Evolutionary conservation across 1,140 invertebrate species (phyloP).

Genomic region (Penaeus chinensis): DNA sequence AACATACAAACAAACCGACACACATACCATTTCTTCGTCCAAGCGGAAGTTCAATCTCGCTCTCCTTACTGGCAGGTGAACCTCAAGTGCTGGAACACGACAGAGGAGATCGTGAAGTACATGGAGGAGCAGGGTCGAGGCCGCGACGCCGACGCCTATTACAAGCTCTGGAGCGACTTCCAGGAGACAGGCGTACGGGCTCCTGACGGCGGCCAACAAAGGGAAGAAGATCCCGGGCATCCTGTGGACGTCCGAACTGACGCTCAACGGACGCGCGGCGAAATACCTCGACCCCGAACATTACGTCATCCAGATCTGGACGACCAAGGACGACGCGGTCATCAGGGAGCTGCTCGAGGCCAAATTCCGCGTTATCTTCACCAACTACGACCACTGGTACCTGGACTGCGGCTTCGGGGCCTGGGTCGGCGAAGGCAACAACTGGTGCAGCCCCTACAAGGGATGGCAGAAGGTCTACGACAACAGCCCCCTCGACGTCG

Average conservation of each 20-base stretch:
- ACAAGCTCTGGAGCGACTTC: conserved; percentile 53
- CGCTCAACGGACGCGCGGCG: conserved; percentile 76
- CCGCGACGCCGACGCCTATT: conserved; percentile 13
- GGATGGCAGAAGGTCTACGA: conserved; percentile 85
- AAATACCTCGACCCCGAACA: conserved; percentile 76
- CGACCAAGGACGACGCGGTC: conserved; percentile 70
- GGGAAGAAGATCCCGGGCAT: conserved; percentile 67
- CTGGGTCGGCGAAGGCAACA: conserved; percentile 74
- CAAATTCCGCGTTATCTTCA: conserved; percentile 80
- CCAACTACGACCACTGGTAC: conserved; percentile 86
- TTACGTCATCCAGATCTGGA: conserved; percentile 78
- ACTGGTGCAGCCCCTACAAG: too few species aligned
- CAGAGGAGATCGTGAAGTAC: conserved; percentile 76
- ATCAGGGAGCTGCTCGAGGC: conserved; percentile 77
- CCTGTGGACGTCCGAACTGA: conserved; percentile 86
- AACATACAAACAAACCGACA: too few species aligned
- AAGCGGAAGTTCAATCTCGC: too few species aligned
- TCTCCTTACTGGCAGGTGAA: conserved; percentile 6
- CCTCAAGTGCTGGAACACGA: conserved; percentile 80
- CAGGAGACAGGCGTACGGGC: conserved; percentile 20
- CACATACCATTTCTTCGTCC: too few species aligned
- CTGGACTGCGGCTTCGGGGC: conserved; percentile 85
- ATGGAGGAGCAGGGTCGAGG: conserved; percentile 29
- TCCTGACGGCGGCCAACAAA: conserved; percentile 32
- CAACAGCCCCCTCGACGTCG: conserved; percentile 76